Evolutionary conservation across 2,113 vertebrate species (phyloP).

Genomic region (Syrrhaptes paradoxus): DNA sequence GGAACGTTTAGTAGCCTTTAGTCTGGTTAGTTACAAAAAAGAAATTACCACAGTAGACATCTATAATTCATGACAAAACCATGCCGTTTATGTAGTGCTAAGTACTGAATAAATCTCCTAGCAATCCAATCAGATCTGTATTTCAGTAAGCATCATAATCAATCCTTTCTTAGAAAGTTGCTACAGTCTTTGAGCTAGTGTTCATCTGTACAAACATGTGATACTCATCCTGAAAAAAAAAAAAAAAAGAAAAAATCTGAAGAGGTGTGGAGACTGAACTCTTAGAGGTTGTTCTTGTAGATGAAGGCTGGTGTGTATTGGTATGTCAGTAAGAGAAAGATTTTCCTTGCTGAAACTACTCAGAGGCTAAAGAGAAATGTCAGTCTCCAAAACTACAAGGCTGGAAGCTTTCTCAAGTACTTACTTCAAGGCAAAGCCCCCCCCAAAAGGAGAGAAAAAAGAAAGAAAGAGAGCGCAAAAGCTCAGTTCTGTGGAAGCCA

Average conservation of each 20-base stretch:
- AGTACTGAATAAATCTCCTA: not conserved
- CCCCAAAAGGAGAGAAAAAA: not conserved
- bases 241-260: not conserved
- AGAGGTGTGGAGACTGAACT: not conserved
- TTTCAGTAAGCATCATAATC: not conserved
- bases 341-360: not conserved
- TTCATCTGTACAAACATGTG: not conserved
- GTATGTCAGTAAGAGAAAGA: not conserved
- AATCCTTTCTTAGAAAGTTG: not conserved
- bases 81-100: not conserved
- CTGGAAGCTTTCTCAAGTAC: not conserved
- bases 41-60: not conserved
- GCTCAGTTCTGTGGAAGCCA: not conserved
- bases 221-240: rapidly evolving
- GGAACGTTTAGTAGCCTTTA: not conserved
- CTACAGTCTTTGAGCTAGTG: not conserved
- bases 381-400: not conserved
- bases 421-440: not conserved
- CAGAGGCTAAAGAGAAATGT: not conserved
- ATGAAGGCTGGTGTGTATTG: not conserved
- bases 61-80: not conserved
- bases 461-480: not conserved
- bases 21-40: not conserved
- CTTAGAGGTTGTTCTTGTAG: not conserved
- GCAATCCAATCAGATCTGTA: not conserved